Conservation (phyloP, 2,888 invertebrate species). For the Perdita meconis region DNA sequence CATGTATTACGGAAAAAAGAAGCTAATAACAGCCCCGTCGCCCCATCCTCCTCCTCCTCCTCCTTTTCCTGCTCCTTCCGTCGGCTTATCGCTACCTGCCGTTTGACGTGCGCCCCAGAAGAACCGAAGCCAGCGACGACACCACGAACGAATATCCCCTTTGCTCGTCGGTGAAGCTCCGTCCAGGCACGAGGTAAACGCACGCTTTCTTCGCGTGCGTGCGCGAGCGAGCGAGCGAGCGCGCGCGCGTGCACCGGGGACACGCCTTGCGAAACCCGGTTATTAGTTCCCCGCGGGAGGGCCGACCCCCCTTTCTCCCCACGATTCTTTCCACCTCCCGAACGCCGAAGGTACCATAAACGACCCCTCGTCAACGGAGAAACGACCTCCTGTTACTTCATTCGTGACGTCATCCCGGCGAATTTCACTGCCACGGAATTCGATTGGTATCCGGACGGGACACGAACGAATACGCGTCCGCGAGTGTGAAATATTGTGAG, state of each 20-base stretch:
- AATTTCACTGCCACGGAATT: constrained; percentile 49
- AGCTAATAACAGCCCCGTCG: constrained; percentile 82
- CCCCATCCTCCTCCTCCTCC: no score
- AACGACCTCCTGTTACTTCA: constrained; percentile 63
- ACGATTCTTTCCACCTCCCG: constrained; percentile 46
- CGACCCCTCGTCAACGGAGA: constrained; percentile 54
- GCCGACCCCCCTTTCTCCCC: constrained; percentile 32
- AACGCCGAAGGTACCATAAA: constrained; percentile 50
- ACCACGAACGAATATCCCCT: constrained; percentile 34
- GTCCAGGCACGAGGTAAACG: constrained; percentile 22
- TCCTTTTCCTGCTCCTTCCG: no score
- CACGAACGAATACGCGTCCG: background rate
- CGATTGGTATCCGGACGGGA: constrained; percentile 31
- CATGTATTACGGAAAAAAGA: constrained; percentile 81
- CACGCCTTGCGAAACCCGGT: constrained; percentile 77
- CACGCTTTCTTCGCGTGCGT: constrained; percentile 55
- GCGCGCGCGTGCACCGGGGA: constrained; percentile 59
- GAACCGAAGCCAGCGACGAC: constrained; percentile 45
- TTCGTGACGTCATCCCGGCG: constrained; percentile 57
- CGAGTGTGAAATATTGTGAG: constrained; percentile 21
- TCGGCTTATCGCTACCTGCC: constrained; percentile 73
- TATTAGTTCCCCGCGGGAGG: constrained; percentile 82
- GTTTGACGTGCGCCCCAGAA: constrained; percentile 62
- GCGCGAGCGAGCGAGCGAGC: constrained; percentile 65
- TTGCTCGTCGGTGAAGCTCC: constrained; percentile 45